Base-by-base conservation (phyloP, 64 coral and sea anemone species). In the Pocillopora damicornis region DNA sequence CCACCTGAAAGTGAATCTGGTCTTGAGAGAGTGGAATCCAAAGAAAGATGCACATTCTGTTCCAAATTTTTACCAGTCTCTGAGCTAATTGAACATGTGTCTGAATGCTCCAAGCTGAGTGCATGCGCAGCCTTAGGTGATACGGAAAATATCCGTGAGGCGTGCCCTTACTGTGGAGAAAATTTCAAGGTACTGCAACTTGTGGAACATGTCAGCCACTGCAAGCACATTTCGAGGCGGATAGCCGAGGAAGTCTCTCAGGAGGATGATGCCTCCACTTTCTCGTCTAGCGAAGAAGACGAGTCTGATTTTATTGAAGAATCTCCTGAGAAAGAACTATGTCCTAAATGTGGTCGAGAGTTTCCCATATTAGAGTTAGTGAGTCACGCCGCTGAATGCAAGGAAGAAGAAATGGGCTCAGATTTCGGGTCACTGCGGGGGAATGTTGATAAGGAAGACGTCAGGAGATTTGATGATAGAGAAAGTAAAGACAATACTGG, bases 31-130 rank as follows among this genome's bases (percentile, higher is more conserved):
- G 79, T 83, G 37, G 79, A 90, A 22, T 84, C 89, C 13, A 64
- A 62, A 60, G 89, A 84, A 75, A 90, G 89, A 74, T 90, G 89
- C 16, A 83, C 89, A 63, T 90, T 90, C 30, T 90, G 89, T 60
- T 76, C 89, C 35, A 80, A 17, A 25, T 61, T 64, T n/a, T 59
- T 90, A 63, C 89, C 72, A 13, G 1, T 90, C 10, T 37, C 79
- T 34, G 79, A 90, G 17, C 89, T 90, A 37, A 60, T 90, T 84
- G 15, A 11, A n/a, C 89, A 90, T 23, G 79, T 59, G 20, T 35
- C 76, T 35, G 61, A 23, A 59, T 89, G 88, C 60, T 80, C 77
- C 35, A 67, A 79, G 38, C 17, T 51, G 12, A 89, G 75, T 80
- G 63, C 76, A 35, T 18, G 59, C 63, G 63, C 59, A 25, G 59